Conservation (phyloP, 2,888 invertebrate species). For the Brachypalpus laphriformis region DNA sequence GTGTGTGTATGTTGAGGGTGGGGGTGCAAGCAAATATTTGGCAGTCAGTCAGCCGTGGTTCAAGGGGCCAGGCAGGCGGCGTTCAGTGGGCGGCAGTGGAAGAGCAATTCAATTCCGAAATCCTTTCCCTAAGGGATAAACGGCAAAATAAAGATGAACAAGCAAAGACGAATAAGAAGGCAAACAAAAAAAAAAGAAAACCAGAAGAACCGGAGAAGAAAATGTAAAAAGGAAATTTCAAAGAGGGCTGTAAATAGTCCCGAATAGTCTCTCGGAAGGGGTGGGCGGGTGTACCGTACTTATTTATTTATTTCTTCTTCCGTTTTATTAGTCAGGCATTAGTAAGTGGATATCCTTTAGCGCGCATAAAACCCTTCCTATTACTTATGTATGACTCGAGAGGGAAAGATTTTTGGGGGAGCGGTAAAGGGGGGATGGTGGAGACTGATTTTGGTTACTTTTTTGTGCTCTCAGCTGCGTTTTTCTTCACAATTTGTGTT, state of each 20-base stretch:
- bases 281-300: constrained; percentile 9
- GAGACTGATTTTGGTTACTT: constrained; percentile 14
- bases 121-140: constrained; percentile 55
- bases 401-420: background rate
- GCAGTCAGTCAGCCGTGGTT: constrained; percentile 63
- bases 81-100: constrained; percentile 59
- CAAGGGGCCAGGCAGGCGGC: background rate
- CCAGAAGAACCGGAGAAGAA: constrained; percentile 38
- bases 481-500: constrained; percentile 23
- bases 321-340: constrained; percentile 68
- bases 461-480: background rate
- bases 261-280: constrained; percentile 16
- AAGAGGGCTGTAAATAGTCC: constrained; percentile 20
- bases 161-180: constrained; percentile 33
- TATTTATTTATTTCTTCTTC: constrained; percentile 69
- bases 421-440: background rate
- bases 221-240: constrained; percentile 34
- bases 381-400: constrained; percentile 60
- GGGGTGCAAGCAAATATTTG: constrained; percentile 58
- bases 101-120: constrained; percentile 80
- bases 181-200: constrained; percentile 1
- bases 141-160: constrained; percentile 64
- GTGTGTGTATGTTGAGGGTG: constrained; percentile 10
- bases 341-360: constrained; percentile 70
- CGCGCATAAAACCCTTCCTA: constrained; percentile 54